Evolutionary conservation across 2,888 invertebrate species (phyloP).

Genomic region (Drosophila multiciliata): DNA sequence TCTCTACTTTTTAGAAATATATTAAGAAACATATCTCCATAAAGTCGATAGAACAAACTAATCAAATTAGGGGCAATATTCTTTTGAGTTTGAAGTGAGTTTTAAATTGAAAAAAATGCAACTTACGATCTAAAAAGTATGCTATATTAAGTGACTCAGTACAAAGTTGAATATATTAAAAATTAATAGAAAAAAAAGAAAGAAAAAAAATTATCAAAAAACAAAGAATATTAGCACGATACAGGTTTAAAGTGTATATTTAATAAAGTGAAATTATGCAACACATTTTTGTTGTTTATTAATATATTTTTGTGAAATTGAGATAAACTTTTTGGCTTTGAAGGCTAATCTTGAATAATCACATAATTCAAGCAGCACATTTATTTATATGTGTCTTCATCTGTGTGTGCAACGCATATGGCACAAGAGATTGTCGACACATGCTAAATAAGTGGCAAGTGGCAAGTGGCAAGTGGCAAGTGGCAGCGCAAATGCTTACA

Average conservation of each 20-base stretch:
- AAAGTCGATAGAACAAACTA: background rate
- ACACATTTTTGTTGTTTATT: background rate
- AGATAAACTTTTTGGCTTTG: background rate
- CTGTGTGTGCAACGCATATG: background rate
- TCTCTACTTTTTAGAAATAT: background rate
- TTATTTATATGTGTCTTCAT: background rate
- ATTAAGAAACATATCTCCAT: background rate
- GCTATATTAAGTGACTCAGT: background rate
- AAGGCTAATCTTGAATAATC: background rate
- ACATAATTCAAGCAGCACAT: background rate
- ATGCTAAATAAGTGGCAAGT: conserved; percentile 5
- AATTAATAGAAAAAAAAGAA: background rate
- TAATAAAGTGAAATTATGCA: background rate
- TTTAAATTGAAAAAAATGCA: too few relatives aligned
- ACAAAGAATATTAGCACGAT: background rate
- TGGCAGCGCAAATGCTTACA: conserved; percentile 29
- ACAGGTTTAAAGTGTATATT: background rate
- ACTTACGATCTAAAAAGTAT: conserved; percentile 10
- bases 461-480: conserved; percentile 16
- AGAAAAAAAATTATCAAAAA: background rate
- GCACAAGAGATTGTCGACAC: background rate
- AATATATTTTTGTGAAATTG: background rate
- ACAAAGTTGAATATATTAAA: background rate
- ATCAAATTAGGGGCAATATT: background rate
- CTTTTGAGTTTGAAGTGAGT: background rate